phyloP scores from a whole-genome alignment of 2,113 vertebrate genomes.

The Calyptomena viridis region DNA sequence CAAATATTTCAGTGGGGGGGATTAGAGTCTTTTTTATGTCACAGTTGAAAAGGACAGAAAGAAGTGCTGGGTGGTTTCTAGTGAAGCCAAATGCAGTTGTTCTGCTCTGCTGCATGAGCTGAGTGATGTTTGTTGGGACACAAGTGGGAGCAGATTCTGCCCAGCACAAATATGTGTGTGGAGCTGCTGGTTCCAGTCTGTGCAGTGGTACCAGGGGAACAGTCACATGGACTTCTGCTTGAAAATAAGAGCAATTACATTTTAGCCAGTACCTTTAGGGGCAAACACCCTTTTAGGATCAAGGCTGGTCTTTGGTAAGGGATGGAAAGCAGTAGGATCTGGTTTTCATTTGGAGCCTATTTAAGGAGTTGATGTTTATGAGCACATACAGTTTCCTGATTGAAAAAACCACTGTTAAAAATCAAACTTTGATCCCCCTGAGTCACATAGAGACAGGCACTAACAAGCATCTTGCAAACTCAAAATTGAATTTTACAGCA shows the following conservation, averaged over 20 bases:
- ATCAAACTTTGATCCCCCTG: not conserved
- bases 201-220: not conserved
- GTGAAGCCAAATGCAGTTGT: too few species aligned
- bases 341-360: not conserved
- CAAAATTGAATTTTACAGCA: constrained; percentile 15
- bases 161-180: accelerated
- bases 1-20: not conserved
- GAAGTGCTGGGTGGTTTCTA: not conserved
- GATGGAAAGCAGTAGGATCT: not conserved
- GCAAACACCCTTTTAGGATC: not conserved
- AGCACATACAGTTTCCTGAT: not conserved
- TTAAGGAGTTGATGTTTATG: not conserved
- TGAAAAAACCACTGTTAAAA: not conserved
- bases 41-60: not conserved
- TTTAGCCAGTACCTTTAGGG: not conserved
- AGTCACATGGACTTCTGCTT: not conserved
- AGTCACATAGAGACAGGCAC: not conserved
- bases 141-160: not conserved
- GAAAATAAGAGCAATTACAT: not conserved
- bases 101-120: not conserved
- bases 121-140: not conserved
- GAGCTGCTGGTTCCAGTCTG: not conserved
- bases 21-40: not conserved
- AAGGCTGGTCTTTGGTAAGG: accelerated
- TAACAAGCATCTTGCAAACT: constrained; percentile 21